phyloP scores from a whole-genome alignment of 2,113 vertebrate species.

The Grammomys surdaster region DNA sequence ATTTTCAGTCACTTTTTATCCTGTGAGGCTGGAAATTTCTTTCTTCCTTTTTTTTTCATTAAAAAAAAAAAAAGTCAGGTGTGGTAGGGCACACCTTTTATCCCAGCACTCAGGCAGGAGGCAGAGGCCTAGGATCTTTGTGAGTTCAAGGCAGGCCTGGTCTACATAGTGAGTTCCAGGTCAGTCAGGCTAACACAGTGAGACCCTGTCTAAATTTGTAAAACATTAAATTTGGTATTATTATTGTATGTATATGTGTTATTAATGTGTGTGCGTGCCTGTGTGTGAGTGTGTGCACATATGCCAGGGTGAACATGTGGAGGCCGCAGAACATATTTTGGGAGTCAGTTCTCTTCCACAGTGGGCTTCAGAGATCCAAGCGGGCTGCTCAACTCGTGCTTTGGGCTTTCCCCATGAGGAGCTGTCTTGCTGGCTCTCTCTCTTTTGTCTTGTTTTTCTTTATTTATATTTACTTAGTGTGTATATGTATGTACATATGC shows the following conservation, averaged over 20 bases:
- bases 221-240: neutral
- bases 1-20: neutral
- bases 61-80: neutral
- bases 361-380: neutral
- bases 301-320: neutral
- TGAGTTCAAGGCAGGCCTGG: neutral
- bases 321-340: neutral
- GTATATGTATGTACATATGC: neutral
- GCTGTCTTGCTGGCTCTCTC: neutral
- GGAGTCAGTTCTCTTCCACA: neutral
- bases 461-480: neutral
- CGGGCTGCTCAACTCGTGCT: neutral
- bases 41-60: neutral
- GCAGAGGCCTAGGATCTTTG: neutral
- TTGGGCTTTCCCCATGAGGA: neutral
- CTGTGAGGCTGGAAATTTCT: neutral
- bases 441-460: neutral
- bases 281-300: neutral
- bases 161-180: neutral
- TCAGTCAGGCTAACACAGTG: neutral
- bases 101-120: neutral
- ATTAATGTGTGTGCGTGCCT: neutral
- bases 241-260: neutral
- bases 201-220: neutral
- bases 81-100: neutral